Percentiles rank a stretch among this genome's conserved stretches.
phyloP scores from a whole-genome alignment of 2,888 invertebrate species.

The Liopterus haemorrhoidalis region DNA sequence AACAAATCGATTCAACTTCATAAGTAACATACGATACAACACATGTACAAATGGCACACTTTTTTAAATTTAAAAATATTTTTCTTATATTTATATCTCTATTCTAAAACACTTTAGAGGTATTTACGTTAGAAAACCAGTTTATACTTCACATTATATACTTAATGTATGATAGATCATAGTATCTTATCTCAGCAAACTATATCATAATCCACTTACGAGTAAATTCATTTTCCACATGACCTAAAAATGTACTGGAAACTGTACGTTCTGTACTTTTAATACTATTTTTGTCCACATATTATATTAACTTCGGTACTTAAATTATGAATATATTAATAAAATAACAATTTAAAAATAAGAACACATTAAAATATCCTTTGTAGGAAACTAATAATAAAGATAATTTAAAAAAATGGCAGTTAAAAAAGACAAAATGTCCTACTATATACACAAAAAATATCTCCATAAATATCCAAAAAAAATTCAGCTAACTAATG shows the following conservation, averaged over 20 bases:
- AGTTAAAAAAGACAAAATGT: conserved; percentile 20
- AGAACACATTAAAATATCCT: conserved; percentile 21
- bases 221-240: too few relatives aligned
- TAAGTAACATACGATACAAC: too few relatives aligned
- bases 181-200: too few relatives aligned
- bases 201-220: too few relatives aligned
- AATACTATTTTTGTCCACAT: conserved; percentile 14
- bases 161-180: too few relatives aligned
- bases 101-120: conserved; percentile 24
- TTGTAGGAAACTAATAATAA: too few relatives aligned
- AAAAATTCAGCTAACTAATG: conserved; percentile 22
- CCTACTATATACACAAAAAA: conserved; percentile 21
- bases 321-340: conserved; percentile 16
- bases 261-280: conserved; percentile 20
- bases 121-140: conserved; percentile 23
- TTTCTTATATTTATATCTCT: conserved; percentile 22
- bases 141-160: conserved; percentile 6
- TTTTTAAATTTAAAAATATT: conserved; percentile 22
- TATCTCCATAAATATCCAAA: conserved; percentile 19
- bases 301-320: conserved; percentile 9
- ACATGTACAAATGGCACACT: conserved; percentile 19
- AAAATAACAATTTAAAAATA: conserved; percentile 19
- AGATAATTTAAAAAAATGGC: conserved; percentile 20
- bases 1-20: too few relatives aligned
- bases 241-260: too few relatives aligned